Conservation (phyloP, 2,888 invertebrate species). For the Lasioglossum morio region DNA sequence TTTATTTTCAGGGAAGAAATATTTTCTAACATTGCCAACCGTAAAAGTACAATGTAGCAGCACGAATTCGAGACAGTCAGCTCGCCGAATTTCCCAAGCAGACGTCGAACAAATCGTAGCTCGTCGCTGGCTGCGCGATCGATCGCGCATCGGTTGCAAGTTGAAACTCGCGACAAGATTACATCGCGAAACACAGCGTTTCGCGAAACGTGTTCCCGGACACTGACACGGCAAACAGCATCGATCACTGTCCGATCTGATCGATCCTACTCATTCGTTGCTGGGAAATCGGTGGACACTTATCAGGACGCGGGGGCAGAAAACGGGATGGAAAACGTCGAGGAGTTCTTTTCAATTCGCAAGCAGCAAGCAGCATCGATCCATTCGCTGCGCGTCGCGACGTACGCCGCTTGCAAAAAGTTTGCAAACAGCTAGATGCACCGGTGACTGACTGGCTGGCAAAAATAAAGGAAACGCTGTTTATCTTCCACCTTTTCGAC, state of each 20-base stretch:
- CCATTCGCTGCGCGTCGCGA: background rate
- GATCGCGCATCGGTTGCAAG: background rate
- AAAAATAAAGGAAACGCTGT: background rate
- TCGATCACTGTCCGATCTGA: constrained; percentile 1
- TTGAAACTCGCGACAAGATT: background rate
- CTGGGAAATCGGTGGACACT: constrained; percentile 2
- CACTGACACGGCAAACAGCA: background rate
- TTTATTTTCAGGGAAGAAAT: background rate
- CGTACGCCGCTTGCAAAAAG: background rate
- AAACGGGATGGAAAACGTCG: background rate
- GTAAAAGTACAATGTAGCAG: background rate
- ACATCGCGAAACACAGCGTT: background rate
- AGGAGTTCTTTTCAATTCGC: constrained; percentile 7
- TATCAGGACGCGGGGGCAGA: background rate
- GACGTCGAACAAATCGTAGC: background rate
- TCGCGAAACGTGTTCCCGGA: background rate
- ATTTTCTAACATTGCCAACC: background rate
- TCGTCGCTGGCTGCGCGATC: background rate
- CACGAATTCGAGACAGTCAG: background rate
- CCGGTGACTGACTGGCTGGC: background rate
- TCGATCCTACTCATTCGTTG: constrained; percentile 13
- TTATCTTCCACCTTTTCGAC: background rate
- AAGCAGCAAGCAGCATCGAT: background rate
- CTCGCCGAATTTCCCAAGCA: background rate
- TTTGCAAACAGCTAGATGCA: background rate